Evolutionary conservation across 2,113 vertebrate species (phyloP), one percentile per base, ranked within the genome.

Genomic region (Galeopterus variegatus): DNA sequence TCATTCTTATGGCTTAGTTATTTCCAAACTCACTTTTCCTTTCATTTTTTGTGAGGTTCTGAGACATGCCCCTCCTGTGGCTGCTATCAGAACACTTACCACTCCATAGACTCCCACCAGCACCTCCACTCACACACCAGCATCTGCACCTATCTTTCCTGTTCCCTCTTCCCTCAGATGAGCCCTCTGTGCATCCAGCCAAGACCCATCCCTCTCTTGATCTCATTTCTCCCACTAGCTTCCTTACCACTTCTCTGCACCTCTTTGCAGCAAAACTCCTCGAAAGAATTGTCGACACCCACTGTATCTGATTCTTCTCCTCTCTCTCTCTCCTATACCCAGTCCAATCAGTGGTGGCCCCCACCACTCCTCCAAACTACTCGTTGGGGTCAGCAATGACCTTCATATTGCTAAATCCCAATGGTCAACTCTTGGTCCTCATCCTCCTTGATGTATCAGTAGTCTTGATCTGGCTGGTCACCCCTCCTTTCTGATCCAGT

Each of bases 1-100:
- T 86, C 56, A 90, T 88, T 94, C 85, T 62, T 64, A 67, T 81
- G 48, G 36, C 72, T 94, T 86, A 69, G 12, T 26, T 84, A 60
- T 56, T 95, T 95, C 56, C 82, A 94, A 90, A 69, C 21, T 79
- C 2, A 28, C 4, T 69, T 36, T 94, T 64, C 26, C 26, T 41
- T 94, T 67, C 41, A 36, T n/a, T 87, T 90, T 93, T 50, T 60
- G 28, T 69, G 86, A 58, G 31, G 9, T 67, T 93, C 80, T 92
- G 48, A 88, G 88, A 65, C 77, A 62, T 54, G 24, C 18, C 33
- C n/a, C 13, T 72, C 65, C 50, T 69, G 45, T 15, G 76, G 31
- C 88, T 81, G 75, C 48, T 65, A 1, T 64, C 80, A 60, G 48
- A 73, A 90, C 31, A 28, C 81, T 83, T 56, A 31, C 28, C 60